These are phyloP conservation scores for Orchestia grillus DNA, from an alignment of 1,140 invertebrate species.

Conservation along the genomic window DNA sequence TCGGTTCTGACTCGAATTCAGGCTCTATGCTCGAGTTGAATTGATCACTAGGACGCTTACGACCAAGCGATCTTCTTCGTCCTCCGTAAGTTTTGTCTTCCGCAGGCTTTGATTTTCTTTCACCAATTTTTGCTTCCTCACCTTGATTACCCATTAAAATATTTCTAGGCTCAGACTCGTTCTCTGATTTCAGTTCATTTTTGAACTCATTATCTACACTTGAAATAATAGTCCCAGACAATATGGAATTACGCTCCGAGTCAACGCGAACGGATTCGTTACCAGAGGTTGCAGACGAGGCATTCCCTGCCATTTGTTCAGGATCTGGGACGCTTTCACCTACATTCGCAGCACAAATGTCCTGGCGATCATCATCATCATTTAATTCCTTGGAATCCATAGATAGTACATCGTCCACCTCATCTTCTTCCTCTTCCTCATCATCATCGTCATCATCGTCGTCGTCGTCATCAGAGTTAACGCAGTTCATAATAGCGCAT, in stretches of 20 bases:
- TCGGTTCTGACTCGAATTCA: not conserved
- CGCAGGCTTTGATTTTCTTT: not conserved
- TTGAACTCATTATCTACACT: not conserved
- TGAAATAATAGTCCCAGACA: not conserved
- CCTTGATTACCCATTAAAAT: not conserved
- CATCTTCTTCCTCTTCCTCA: no score
- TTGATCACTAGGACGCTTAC: conserved; percentile 26
- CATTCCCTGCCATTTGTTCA: not conserved
- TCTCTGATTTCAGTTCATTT: conserved; percentile 56
- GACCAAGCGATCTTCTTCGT: not conserved
- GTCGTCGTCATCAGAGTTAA: not conserved
- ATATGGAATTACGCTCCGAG: not conserved
- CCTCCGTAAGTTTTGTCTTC: conserved; percentile 47
- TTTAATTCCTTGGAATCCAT: not conserved
- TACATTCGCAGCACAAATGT: conserved; percentile 9
- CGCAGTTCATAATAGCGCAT: not conserved
- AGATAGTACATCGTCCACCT: not conserved
- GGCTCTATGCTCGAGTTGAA: not conserved
- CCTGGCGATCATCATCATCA: not conserved
- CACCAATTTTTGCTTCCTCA: conserved; percentile 14
- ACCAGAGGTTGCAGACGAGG: not conserved
- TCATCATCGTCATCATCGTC: no score
- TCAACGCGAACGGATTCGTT: not conserved
- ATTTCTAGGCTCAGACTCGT: conserved; percentile 57
- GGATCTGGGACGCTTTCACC: not conserved